Evolutionary conservation across 1,140 invertebrate species (phyloP).

Genomic region (Papilio glaucus): DNA sequence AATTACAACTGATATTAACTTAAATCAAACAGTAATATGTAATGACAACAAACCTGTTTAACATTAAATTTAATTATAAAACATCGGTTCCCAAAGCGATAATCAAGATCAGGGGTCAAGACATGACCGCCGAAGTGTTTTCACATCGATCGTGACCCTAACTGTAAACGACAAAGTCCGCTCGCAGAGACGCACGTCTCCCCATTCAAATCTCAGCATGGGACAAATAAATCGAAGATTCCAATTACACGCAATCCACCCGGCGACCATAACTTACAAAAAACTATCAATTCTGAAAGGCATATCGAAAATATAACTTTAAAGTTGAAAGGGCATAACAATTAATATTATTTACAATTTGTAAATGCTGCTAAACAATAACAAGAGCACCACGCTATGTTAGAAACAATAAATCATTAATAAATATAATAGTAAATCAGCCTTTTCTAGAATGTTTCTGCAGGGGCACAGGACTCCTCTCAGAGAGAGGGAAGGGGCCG

Average conservation of each 20-base stretch:
- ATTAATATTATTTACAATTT: not conserved
- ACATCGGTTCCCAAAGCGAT: conserved; percentile 27
- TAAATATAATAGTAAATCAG: too few relatives aligned
- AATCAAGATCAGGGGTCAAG: conserved; percentile 45
- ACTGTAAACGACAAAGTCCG: conserved; percentile 53
- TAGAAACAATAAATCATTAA: too few relatives aligned
- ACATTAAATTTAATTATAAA: conserved; percentile 1
- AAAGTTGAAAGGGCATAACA: not conserved
- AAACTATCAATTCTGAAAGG: conserved; percentile 30
- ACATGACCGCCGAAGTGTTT: conserved; percentile 45
- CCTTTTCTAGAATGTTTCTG: too few relatives aligned
- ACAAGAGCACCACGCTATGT: too few relatives aligned
- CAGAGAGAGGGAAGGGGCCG: too few relatives aligned
- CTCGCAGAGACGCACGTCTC: conserved; percentile 55
- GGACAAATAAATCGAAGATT: conserved; percentile 53
- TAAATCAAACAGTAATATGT: not conserved
- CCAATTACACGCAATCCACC: conserved; percentile 40
- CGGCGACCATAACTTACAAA: conserved; percentile 34
- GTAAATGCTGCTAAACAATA: too few relatives aligned
- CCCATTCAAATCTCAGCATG: conserved; percentile 60
- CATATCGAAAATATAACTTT: conserved; percentile 1
- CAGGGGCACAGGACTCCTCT: too few relatives aligned
- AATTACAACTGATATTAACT: not conserved
- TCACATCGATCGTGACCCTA: conserved; percentile 46
- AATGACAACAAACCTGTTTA: conserved; percentile 2